These are phyloP conservation scores for Adelphocoris suturalis DNA, from an alignment of 2,888 invertebrate genomes.

Conservation along the genomic window DNA sequence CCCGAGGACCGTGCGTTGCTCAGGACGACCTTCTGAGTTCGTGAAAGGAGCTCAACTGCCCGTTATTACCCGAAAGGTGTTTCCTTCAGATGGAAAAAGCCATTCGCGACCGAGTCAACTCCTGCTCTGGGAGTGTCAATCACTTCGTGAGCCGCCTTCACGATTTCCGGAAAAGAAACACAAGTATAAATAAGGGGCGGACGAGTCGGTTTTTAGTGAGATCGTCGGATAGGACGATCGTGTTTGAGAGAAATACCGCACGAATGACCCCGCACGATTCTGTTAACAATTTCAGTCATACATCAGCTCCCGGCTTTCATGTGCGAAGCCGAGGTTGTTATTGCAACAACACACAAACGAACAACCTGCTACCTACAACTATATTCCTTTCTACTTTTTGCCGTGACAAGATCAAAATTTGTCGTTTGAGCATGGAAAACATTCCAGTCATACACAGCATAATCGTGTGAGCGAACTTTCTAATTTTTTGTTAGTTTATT, in stretches of 20 bases:
- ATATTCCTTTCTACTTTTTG: too few species aligned
- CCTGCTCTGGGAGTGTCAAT: constrained; percentile 1
- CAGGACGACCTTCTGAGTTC: constrained; percentile 7
- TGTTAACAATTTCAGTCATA: neutral
- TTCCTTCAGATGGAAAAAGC: neutral
- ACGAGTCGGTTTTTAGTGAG: constrained; percentile 19
- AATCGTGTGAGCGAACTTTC: too few species aligned
- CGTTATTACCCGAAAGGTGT: constrained; percentile 1
- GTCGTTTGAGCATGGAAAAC: too few species aligned
- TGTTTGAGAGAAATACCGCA: neutral
- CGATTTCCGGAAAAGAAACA: constrained; percentile 20
- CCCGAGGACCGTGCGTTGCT: neutral
- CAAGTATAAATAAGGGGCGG: constrained; percentile 14
- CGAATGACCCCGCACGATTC: constrained; percentile 3
- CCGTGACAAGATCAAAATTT: too few species aligned
- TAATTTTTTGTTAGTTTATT: too few species aligned
- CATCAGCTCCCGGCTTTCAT: neutral
- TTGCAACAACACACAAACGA: too few species aligned
- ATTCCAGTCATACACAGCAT: too few species aligned
- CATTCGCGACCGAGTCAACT: neutral
- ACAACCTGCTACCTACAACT: too few species aligned
- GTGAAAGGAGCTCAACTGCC: neutral
- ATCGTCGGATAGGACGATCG: constrained; percentile 10
- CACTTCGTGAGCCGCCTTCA: constrained; percentile 19
- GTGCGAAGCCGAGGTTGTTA: neutral